A percentile compares a stretch with the other conserved stretches of the same genome.
Evolutionary conservation across 2,113 vertebrate genomes (phyloP).

Genomic region (Ciconia maguari): DNA sequence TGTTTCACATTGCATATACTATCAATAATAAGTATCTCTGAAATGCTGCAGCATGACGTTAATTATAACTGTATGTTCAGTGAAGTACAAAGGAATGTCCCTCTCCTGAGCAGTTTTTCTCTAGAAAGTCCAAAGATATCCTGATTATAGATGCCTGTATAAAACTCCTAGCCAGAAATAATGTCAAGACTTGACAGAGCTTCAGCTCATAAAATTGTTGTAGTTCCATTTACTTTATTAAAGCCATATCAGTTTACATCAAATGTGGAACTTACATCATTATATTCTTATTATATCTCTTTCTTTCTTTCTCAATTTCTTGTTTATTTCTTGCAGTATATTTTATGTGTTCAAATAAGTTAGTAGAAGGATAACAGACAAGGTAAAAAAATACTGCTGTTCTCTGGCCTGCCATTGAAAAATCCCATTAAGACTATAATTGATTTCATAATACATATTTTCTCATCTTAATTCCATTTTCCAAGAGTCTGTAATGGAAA

Average conservation of each 20-base stretch:
- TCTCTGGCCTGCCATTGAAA: background rate
- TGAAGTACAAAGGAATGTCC: background rate
- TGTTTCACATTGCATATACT: background rate
- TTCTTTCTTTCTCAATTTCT: background rate
- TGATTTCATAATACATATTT: background rate
- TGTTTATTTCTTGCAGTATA: background rate
- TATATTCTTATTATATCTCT: background rate
- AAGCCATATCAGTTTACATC: background rate
- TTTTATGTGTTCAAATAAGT: background rate
- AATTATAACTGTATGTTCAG: background rate
- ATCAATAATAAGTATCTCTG: background rate
- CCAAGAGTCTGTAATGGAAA: background rate
- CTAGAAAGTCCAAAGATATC: background rate
- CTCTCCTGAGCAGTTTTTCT: background rate
- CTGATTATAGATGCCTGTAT: background rate
- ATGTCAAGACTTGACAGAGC: background rate
- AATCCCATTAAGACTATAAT: background rate
- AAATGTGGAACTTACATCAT: background rate
- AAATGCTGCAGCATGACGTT: background rate
- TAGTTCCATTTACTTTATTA: background rate
- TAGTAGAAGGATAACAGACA: background rate
- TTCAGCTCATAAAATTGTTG: background rate
- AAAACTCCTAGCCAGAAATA: background rate
- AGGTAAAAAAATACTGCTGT: background rate
- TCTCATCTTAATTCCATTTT: background rate